A percentile compares a stretch with the other conserved stretches of the same genome.
These are phyloP conservation scores for Hydractinia symbiolongicarpus DNA, from an alignment of 30 jellyfish, hydroid and myxozoan genomes.

Conservation along the genomic window DNA sequence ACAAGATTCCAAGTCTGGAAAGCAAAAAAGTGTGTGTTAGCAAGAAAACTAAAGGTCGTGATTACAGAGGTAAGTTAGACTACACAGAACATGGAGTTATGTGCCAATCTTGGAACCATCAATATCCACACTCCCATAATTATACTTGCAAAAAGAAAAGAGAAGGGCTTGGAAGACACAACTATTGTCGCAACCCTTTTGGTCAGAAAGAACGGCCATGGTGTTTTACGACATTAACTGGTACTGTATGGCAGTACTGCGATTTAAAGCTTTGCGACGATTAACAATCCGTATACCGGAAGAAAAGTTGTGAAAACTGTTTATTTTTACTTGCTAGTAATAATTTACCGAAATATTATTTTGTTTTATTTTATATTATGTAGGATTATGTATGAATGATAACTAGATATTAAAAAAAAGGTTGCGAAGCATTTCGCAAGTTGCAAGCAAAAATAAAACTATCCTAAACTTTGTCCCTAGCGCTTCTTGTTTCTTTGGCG, in stretches of 20 bases:
- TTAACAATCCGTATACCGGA: neutral
- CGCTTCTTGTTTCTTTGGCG: too few species aligned
- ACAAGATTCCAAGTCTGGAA: conserved; percentile 55
- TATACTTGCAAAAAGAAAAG: conserved; percentile 44
- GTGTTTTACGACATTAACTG: conserved; percentile 72
- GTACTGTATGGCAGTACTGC: conserved; percentile 74
- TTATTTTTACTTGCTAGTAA: too few species aligned
- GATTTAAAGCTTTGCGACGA: conserved; percentile 59
- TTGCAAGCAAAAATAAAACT: too few species aligned
- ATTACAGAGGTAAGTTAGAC: conserved; percentile 83
- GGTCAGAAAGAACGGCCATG: conserved; percentile 86
- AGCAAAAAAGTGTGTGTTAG: conserved; percentile 32
- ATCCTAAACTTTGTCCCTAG: too few species aligned
- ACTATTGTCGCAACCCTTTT: conserved; percentile 85
- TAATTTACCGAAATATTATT: too few species aligned
- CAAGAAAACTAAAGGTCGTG: conserved; percentile 64
- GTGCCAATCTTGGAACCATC: conserved; percentile 82
- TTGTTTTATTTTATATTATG: too few species aligned
- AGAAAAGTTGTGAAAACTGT: too few species aligned
- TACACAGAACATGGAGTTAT: conserved; percentile 85
- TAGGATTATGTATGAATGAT: too few species aligned
- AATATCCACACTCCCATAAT: conserved; percentile 69
- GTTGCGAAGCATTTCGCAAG: too few species aligned
- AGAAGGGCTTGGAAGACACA: conserved; percentile 70
- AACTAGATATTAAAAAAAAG: too few species aligned